Conservation (phyloP, 2,888 invertebrate genomes). For the Tenodera sinensis region DNA sequence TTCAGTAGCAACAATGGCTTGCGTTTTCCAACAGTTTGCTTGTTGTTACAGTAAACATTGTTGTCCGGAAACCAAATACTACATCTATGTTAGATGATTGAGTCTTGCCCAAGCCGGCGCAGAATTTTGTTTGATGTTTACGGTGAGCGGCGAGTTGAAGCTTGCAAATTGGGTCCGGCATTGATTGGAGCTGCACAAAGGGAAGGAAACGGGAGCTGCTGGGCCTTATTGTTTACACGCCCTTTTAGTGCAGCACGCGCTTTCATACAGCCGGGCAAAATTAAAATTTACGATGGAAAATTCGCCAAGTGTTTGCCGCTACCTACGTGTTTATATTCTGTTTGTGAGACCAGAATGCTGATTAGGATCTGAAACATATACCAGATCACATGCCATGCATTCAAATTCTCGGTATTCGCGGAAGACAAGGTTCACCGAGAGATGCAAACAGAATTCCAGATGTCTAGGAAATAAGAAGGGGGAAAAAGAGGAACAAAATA, state of each 20-base stretch:
- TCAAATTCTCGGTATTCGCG: no score
- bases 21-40: not conserved
- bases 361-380: not conserved
- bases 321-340: not conserved
- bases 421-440: no score
- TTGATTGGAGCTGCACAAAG: not conserved
- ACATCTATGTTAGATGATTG: not conserved
- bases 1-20: not conserved
- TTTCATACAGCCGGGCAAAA: not conserved
- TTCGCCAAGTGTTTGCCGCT: not conserved
- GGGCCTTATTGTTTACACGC: not conserved
- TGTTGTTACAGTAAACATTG: not conserved
- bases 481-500: no score
- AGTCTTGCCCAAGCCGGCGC: not conserved
- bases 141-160: not conserved
- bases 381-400: no score
- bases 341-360: not conserved
- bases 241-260: not conserved
- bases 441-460: no score
- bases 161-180: not conserved
- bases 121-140: not conserved
- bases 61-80: not conserved
- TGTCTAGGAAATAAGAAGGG: no score
- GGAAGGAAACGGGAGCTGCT: not conserved
- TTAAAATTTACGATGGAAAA: not conserved